Conservation (phyloP, 2,797 vertebrate genomes). For the Ceryle rudis region DNA sequence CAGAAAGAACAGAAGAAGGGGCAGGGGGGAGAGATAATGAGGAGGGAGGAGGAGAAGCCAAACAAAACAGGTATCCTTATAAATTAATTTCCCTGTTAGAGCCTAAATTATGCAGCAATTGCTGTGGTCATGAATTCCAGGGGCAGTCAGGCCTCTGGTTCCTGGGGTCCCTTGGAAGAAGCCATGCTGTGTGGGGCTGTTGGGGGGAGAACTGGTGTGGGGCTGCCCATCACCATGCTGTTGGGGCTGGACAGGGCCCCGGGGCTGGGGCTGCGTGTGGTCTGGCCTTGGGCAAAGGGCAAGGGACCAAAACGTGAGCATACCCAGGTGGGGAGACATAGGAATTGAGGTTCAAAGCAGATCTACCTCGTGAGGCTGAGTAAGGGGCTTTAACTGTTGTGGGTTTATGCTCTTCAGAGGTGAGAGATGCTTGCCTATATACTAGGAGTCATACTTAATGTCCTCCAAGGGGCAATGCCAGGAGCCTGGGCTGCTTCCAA, state of each 20-base stretch:
- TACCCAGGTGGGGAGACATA: accelerated
- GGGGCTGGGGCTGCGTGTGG: background rate
- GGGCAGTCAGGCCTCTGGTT: accelerated
- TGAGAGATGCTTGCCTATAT: background rate
- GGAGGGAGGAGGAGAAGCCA: background rate
- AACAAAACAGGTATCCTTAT: background rate
- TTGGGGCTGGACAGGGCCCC: background rate
- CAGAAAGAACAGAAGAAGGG: background rate
- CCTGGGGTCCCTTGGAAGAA: accelerated
- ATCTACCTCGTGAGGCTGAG: background rate
- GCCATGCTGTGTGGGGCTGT: accelerated
- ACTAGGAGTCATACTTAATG: background rate
- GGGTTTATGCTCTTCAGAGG: background rate
- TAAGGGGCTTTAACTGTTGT: background rate
- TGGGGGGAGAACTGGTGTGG: accelerated
- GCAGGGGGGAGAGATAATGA: background rate
- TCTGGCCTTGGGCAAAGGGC: accelerated
- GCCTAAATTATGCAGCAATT: background rate
- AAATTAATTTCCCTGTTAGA: background rate
- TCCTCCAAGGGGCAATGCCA: background rate
- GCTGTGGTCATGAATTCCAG: background rate
- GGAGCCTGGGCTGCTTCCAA: background rate
- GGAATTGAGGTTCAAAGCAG: background rate
- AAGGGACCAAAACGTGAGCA: background rate
- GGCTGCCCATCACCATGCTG: background rate